Conservation (phyloP, 2,113 vertebrate species). For the Perca fluviatilis region DNA sequence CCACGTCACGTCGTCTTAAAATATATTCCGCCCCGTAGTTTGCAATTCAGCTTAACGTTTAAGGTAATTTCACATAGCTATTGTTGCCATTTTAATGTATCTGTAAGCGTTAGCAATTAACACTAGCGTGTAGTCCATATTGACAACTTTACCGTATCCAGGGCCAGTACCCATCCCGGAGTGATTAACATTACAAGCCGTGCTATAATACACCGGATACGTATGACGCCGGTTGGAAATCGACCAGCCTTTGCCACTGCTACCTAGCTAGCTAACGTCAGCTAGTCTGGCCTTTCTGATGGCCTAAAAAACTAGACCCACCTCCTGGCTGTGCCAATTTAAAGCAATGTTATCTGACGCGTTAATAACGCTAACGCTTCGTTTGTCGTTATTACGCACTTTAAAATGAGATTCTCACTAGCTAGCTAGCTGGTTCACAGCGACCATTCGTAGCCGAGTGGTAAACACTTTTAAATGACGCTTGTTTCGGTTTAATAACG, state of each 20-base stretch:
- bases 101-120: not conserved
- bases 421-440: not conserved
- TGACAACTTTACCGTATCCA: constrained; percentile 27
- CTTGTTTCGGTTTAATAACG: not conserved
- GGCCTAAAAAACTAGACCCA: constrained; percentile 68
- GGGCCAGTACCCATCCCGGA: not conserved
- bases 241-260: constrained; percentile 23
- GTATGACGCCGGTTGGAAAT: constrained; percentile 57
- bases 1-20: constrained; percentile 46
- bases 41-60: not conserved
- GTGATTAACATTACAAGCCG: not conserved
- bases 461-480: too few relatives aligned
- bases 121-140: not conserved
- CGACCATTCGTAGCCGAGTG: not conserved
- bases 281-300: constrained; percentile 66
- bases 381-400: not conserved
- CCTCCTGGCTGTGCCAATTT: constrained; percentile 49
- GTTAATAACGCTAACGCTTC: not conserved
- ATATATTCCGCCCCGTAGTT: not conserved
- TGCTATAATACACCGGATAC: constrained; percentile 33
- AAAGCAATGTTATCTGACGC: constrained; percentile 19
- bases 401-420: not conserved
- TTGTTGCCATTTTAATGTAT: not conserved
- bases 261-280: constrained; percentile 44
- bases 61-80: not conserved